Percentiles rank a stretch among this genome's conserved stretches.
Evolutionary conservation across 30 jellyfish, hydroid and myxozoan species (phyloP).

Genomic region (Aurelia aurita): DNA sequence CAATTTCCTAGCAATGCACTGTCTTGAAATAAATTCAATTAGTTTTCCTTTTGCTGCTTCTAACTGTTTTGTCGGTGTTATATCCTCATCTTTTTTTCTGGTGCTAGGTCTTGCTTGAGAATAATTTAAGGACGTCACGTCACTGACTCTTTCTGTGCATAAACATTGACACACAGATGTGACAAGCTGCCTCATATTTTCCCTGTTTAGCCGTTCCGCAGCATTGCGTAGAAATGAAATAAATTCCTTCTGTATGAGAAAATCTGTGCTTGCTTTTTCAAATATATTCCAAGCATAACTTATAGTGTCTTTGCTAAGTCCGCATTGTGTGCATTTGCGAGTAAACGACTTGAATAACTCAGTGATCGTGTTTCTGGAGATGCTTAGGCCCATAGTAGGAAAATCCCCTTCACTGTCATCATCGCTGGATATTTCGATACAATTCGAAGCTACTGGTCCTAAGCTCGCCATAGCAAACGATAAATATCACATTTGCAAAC

Average conservation of each 20-base stretch:
- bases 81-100: not conserved
- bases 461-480: constrained; percentile 5
- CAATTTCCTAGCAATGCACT: not conserved
- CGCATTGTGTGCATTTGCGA: constrained; percentile 3
- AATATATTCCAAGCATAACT: constrained; percentile 5
- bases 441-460: not conserved
- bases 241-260: constrained; percentile 10
- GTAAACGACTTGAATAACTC: constrained; percentile 22
- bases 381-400: constrained; percentile 10
- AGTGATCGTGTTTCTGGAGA: not conserved
- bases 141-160: constrained; percentile 13
- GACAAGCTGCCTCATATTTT: constrained; percentile 10
- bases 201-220: not conserved
- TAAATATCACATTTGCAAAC: too few species aligned
- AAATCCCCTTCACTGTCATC: constrained; percentile 36
- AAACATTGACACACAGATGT: constrained; percentile 24
- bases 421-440: constrained; percentile 75
- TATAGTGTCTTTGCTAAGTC: constrained; percentile 21
- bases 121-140: too few species aligned
- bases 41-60: constrained; percentile 19
- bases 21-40: constrained; percentile 4
- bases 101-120: not conserved
- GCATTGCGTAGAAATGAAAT: constrained; percentile 5
- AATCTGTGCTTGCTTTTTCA: constrained; percentile 25
- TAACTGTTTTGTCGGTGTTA: not conserved